These are phyloP conservation scores for Cydia pomonella DNA, from an alignment of 1,140 invertebrate species.

Conservation along the genomic window DNA sequence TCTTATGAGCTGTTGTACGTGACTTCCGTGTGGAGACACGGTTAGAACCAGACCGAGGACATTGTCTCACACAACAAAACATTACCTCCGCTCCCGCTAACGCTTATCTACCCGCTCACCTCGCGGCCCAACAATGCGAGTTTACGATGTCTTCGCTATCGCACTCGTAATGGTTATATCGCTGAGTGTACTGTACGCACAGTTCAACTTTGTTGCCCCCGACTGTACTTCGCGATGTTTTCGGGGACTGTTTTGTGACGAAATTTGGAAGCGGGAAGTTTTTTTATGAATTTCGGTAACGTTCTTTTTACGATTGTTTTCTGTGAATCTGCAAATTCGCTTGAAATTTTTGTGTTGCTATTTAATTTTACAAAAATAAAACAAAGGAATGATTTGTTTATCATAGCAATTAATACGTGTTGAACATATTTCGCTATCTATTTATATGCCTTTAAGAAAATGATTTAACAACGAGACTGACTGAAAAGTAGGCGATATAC, in stretches of 20 bases:
- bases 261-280: background rate
- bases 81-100: background rate
- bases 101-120: conserved; percentile 30
- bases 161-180: conserved; percentile 51
- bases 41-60: too few relatives aligned
- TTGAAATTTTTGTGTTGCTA: background rate
- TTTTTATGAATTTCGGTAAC: conserved; percentile 4
- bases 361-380: too few relatives aligned
- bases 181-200: conserved; percentile 38
- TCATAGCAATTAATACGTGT: too few relatives aligned
- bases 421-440: too few relatives aligned
- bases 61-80: too few relatives aligned
- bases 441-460: too few relatives aligned
- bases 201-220: conserved; percentile 33
- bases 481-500: too few relatives aligned
- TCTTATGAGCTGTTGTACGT: too few relatives aligned
- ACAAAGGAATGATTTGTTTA: too few relatives aligned
- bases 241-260: background rate
- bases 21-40: too few relatives aligned
- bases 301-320: background rate
- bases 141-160: conserved; percentile 47
- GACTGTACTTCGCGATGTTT: conserved; percentile 6
- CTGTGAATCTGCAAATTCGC: background rate
- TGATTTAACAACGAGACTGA: too few relatives aligned
- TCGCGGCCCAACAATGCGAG: conserved; percentile 38